These are phyloP conservation scores for Parambassis ranga DNA, from an alignment of 2,797 vertebrate genomes.

Conservation along the genomic window DNA sequence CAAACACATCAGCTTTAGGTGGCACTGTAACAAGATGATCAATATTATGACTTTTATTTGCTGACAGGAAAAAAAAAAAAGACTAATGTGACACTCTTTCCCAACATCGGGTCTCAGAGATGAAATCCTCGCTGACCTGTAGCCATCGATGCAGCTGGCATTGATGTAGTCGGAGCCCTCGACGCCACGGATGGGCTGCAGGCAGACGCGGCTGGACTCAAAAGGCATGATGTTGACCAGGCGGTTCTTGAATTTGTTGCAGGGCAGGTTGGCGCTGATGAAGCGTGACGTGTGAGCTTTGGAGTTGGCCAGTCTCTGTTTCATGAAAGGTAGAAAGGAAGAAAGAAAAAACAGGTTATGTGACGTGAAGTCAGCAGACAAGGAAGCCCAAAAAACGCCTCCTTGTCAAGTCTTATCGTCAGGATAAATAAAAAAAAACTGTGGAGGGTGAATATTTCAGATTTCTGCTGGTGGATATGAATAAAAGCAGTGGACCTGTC, in stretches of 20 bases:
- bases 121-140: conserved; percentile 83
- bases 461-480: conserved; percentile 5
- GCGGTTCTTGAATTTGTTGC: conserved; percentile 87
- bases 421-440: conserved; percentile 1
- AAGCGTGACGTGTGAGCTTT: conserved; percentile 98
- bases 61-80: too few species aligned
- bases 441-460: neutral
- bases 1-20: too few species aligned
- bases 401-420: conserved; percentile 25
- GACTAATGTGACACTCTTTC: neutral
- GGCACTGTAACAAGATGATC: too few species aligned
- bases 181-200: conserved; percentile 97
- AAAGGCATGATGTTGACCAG: conserved; percentile 87
- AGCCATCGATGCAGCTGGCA: conserved; percentile 97
- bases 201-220: conserved; percentile 88
- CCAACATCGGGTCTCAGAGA: neutral
- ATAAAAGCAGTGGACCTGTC: neutral
- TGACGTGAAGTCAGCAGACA: conserved; percentile 49
- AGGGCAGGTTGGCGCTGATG: conserved; percentile 90
- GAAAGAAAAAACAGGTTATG: conserved; percentile 15
- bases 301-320: conserved; percentile 94
- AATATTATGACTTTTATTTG: too few species aligned
- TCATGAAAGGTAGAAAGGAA: conserved; percentile 20
- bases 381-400: conserved; percentile 5
- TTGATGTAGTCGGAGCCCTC: conserved; percentile 99